phyloP scores from a whole-genome alignment of 2,797 vertebrate genomes.

The Squalus acanthias region DNA sequence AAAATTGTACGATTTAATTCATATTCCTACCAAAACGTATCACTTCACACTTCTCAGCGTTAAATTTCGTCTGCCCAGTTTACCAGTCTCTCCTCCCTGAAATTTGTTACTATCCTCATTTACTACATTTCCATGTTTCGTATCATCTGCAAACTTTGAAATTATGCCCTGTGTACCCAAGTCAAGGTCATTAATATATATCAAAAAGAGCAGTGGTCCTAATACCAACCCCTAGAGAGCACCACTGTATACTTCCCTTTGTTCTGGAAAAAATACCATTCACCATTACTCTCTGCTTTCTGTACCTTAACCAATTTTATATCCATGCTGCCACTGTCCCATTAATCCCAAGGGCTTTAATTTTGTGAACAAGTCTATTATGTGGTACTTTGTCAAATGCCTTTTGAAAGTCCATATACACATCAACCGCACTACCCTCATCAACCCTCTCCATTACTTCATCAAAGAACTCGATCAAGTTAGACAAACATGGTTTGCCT shows the following conservation, averaged over 20 bases:
- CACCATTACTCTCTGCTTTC: background rate
- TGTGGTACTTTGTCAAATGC: too few species aligned
- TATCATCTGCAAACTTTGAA: background rate
- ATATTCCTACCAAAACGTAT: background rate
- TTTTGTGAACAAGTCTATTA: too few species aligned
- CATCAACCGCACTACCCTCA: too few species aligned
- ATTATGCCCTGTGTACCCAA: background rate
- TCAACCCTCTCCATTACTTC: too few species aligned
- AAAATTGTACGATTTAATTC: background rate
- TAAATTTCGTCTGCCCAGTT: background rate
- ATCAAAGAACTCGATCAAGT: too few species aligned
- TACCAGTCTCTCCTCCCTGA: background rate
- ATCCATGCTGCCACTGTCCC: background rate
- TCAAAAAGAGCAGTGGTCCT: background rate
- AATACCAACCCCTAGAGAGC: background rate
- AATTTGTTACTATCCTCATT: background rate
- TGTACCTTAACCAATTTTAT: background rate
- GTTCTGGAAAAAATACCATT: background rate
- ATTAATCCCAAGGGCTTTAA: too few species aligned
- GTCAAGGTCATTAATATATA: background rate
- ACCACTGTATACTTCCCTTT: background rate
- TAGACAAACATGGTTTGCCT: too few species aligned
- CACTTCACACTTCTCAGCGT: background rate
- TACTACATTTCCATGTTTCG: background rate
- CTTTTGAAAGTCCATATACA: too few species aligned